Evolutionary conservation across 2,888 invertebrate species (phyloP), one percentile per base, ranked within the genome.

Genomic region (Subacronicta megacephala): DNA sequence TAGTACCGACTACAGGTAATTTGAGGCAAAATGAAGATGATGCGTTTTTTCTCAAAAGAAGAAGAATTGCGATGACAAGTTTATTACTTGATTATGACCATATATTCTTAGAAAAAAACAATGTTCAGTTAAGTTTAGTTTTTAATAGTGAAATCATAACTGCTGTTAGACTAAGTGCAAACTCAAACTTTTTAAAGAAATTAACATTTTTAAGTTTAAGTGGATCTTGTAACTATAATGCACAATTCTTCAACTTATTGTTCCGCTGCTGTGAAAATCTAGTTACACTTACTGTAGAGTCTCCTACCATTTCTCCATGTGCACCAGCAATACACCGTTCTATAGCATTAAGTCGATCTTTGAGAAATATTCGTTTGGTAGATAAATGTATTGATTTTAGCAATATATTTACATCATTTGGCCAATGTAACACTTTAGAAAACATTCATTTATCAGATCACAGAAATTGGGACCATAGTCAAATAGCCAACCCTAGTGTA

Each of bases 301-400:
- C 78, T 38, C 62, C 81, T 12, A 23, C 69, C 17, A 54, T 83
- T 50, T 77, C 77, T 17, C 69, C 84, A 3, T 83, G 84, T 60
- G 64, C 69, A 29, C 50, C 64, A 16, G 59, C 80, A 2, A 72
- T 92, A 47, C 69, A 81, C n/a, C 74, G 80, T 18, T 78, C 82
- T 29, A 65, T 90, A 46, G 75, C 82, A 16, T 63, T 85, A 40
- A 87, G 83, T 62, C 68, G 66, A 38, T 80, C 78, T 31, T 60
- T 93, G 26, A 92, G 85, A 71, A 90, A 93, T 72, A 59, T 93
- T 29, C 82, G 89, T 23, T 33, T 93, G 36, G 62, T 83, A 38
- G 89, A 88, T 59, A 86, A 77, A 49, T 62, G 61, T 41, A 84
- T 91, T 55, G 81, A 89, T 78, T 88, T 87, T 42, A 68, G 72